Evolutionary conservation across 1,140 invertebrate species (phyloP).

Genomic region (Lamellibrachia luymesi): DNA sequence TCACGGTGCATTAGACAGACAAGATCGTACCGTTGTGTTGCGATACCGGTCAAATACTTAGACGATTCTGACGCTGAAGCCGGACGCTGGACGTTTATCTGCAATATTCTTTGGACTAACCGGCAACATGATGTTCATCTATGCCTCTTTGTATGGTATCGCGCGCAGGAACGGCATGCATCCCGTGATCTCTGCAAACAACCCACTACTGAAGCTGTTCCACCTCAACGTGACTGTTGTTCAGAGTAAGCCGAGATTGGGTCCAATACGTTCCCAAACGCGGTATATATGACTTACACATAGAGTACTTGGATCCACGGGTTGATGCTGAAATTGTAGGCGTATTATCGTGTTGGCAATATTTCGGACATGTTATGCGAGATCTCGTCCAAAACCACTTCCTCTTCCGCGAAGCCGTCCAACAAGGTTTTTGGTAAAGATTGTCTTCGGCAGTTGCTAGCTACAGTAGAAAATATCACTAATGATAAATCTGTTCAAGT

Average conservation of each 20-base stretch:
- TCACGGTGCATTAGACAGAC: conserved; percentile 58
- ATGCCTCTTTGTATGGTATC: conserved; percentile 13
- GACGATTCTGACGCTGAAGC: too few species aligned
- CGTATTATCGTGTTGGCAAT: not conserved
- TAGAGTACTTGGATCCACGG: not conserved
- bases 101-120: not conserved
- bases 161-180: conserved; percentile 2
- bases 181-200: not conserved
- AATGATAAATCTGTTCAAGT: too few species aligned
- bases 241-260: not conserved
- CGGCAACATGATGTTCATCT: conserved; percentile 25
- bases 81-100: too few species aligned
- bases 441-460: too few species aligned
- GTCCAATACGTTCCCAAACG: not conserved
- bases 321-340: not conserved
- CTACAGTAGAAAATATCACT: too few species aligned
- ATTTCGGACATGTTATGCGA: not conserved
- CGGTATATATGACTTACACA: not conserved
- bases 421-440: not conserved
- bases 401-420: not conserved
- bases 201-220: too few species aligned
- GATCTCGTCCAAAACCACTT: conserved; percentile 7
- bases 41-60: too few species aligned
- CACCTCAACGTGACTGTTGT: too few species aligned
- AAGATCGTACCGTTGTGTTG: too few species aligned